Base-by-base conservation (phyloP, 2,888 invertebrate species). In the Platycheirus rosarum region DNA sequence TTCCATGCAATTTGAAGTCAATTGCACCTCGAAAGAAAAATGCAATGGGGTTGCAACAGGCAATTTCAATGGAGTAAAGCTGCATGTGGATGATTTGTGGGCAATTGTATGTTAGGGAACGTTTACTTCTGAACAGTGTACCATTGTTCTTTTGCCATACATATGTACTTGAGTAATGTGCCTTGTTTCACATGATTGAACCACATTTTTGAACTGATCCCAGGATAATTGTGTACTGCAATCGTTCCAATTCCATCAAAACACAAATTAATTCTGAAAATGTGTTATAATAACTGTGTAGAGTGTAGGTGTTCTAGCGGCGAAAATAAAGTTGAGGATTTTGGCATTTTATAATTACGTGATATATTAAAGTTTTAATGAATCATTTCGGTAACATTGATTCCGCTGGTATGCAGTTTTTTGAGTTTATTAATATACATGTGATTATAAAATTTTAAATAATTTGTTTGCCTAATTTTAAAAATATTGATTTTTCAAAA, bases 1-100 rank as follows among this genome's bases (percentile, higher is more conserved):
- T 77, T 71, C 63, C 62, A 68, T 73, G 68, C 73, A 73, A 73
- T 79, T 73, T 32, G 63, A 79, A 79, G 78, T 79, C 73, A 79
- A 79, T 79, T 79, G 78, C 73, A 73, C 55, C 68, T 68, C 73
- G 51, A 73, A 68, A 68, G 68, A 53, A 63, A 51, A 14, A 40
- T 16, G 49, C 3, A 13, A 16, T 8, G 20, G 2, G 40, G 4
- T 42, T 51, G 29, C n/a, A 16, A 71, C 32, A 57, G 26, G 32
- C 32, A 26, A 53, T 6, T 26, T 4, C 73, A 14, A 20, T 29
- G 18, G 14, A 44, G 35, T 11, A 46, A 46, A 51, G 53, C 35
- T 66, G 60, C 29, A 73, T 73, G 60, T 71, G 71, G 53, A 78
- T 78, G 68, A 73, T 78, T 68, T 73, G 73, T 73, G 37, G 70